A percentile compares a stretch with the other conserved stretches of the same genome.
phyloP scores from a whole-genome alignment of 2,888 invertebrate species.

The Sphecodes monilicornis region DNA sequence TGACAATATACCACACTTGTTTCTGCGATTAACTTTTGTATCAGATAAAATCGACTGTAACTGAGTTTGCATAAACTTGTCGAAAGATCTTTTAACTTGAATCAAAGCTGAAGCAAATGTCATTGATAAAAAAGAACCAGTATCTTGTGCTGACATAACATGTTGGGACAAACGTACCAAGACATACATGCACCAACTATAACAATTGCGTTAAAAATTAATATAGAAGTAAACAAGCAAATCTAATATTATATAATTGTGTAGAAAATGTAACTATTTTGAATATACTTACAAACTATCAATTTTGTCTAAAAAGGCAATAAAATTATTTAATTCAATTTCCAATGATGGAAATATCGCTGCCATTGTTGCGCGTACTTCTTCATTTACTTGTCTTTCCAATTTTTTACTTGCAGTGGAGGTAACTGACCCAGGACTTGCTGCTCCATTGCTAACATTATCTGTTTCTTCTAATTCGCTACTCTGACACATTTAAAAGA shows the following conservation, averaged over 20 bases:
- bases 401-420: constrained; percentile 85
- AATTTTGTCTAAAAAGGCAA: constrained; percentile 93
- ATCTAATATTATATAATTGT: background rate
- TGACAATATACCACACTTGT: constrained; percentile 95
- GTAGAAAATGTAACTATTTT: constrained; percentile 5
- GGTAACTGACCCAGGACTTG: constrained; percentile 80
- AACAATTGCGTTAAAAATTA: constrained; percentile 65
- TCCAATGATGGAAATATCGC: constrained; percentile 96
- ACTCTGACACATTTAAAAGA: constrained; percentile 53
- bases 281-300: constrained; percentile 93
- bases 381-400: constrained; percentile 91
- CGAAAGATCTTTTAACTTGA: constrained; percentile 95
- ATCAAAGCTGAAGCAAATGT: constrained; percentile 94
- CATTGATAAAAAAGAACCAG: constrained; percentile 94
- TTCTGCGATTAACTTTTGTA: constrained; percentile 89
- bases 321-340: constrained; percentile 93
- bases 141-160: constrained; percentile 95
- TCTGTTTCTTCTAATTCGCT: constrained; percentile 78
- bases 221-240: background rate
- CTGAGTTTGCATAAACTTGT: constrained; percentile 94
- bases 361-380: constrained; percentile 94
- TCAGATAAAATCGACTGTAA: constrained; percentile 91
- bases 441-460: constrained; percentile 76
- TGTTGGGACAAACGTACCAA: constrained; percentile 96
- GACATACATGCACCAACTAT: constrained; percentile 96